A percentile compares a stretch with the other conserved stretches of the same genome.
Conservation (phyloP, 23 tunicate species). For the Phallusia fumigata region DNA sequence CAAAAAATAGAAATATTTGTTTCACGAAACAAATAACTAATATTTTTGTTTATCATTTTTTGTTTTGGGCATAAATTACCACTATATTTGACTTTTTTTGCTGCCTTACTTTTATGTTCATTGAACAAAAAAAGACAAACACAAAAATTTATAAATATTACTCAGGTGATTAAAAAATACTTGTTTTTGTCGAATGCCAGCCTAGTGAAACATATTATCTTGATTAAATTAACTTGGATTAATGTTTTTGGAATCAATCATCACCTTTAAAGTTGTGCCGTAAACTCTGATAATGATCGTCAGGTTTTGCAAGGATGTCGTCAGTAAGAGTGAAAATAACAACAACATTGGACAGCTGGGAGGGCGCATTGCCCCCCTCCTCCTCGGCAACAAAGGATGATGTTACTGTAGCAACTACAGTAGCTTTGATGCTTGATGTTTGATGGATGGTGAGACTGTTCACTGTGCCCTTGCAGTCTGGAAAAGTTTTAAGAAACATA, state of each 20-base stretch:
- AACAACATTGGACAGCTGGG: slow-evolving; percentile 24
- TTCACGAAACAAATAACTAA: no score
- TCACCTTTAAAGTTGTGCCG: slow-evolving; percentile 55
- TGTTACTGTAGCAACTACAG: slow-evolving; percentile 29
- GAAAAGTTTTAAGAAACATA: background rate
- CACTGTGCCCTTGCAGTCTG: slow-evolving; percentile 64
- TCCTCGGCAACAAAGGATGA: background rate
- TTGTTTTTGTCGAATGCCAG: no score
- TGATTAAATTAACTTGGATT: no score
- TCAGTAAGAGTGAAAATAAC: slow-evolving; percentile 40
- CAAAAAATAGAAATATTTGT: no score
- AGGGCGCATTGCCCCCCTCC: background rate
- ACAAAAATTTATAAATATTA: no score
- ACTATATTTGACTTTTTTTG: no score
- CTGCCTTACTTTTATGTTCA: no score
- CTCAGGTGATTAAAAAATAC: no score
- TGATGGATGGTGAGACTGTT: slow-evolving; percentile 30
- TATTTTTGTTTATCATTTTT: no score
- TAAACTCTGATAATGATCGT: slow-evolving; percentile 21
- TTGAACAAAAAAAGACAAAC: no score
- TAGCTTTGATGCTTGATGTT: background rate
- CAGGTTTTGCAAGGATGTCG: slow-evolving; percentile 21
- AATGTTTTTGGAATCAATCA: background rate
- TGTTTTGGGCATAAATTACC: no score
- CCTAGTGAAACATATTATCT: no score